Conservation (phyloP, 2,888 invertebrate genomes). For the Drosophila diplacantha region DNA sequence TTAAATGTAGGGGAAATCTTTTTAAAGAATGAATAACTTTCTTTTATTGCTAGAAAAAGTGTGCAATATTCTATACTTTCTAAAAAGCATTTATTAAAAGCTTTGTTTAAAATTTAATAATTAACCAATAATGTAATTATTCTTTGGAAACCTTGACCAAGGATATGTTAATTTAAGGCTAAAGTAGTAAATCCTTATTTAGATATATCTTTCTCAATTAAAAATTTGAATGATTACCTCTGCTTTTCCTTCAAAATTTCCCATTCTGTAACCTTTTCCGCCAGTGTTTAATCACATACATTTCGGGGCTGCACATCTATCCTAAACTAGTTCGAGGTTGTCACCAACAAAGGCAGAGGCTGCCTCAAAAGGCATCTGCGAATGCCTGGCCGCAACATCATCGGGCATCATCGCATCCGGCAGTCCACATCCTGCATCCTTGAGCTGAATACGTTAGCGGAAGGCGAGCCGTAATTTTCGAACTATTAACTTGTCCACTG, state of each 20-base stretch:
- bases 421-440: conserved; percentile 67
- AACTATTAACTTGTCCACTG: conserved; percentile 67
- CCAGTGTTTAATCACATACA: conserved; percentile 22
- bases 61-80: background rate
- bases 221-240: background rate
- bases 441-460: conserved; percentile 61
- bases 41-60: background rate
- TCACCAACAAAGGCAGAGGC: conserved; percentile 24
- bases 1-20: background rate
- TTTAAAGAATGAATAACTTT: background rate
- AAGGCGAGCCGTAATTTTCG: conserved; percentile 31
- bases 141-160: too few species aligned
- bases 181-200: background rate
- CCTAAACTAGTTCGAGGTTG: conserved; percentile 51
- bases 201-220: background rate
- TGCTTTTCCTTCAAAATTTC: background rate
- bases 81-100: background rate
- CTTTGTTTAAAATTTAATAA: too few species aligned
- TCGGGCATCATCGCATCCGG: conserved; percentile 27
- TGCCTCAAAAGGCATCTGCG: conserved; percentile 26
- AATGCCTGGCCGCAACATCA: conserved; percentile 24
- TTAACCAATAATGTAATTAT: too few species aligned
- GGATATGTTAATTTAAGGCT: background rate
- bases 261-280: background rate
- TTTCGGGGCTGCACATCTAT: conserved; percentile 34